Base-by-base conservation (phyloP, 1,140 invertebrate genomes). In the Planococcus citri region DNA sequence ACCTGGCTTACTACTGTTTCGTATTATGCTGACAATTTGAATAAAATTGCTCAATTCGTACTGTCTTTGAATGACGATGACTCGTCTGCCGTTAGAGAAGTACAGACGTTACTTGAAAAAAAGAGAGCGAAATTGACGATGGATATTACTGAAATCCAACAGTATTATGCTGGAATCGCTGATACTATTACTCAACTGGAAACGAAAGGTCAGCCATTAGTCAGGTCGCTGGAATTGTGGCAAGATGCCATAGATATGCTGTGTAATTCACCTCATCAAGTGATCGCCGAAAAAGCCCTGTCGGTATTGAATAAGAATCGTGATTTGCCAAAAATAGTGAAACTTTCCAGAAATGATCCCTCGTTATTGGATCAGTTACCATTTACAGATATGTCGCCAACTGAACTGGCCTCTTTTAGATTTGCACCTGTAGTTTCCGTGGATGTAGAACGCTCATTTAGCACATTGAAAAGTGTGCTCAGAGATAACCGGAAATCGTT, bases 1-100 rank as follows among this genome's bases (percentile, higher is more conserved):
- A 71, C 29, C 25, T 71, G 70, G 70, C 33, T 71, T 27, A 71
- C 64, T 14, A 17, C 67, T 1, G 38, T 24, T 38, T 24, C 27
- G 12, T 71, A 71, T 29, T 68, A 71, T 20, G 41, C 21, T 10
- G 51, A 58, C 0, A 12, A 69, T 60, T 58, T 57, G 60, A 64
- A 22, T 64, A 25, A 25, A 64, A 64, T 64, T 6, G 4, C 17
- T 25, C 4, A 4, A 8, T 64, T 24, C 20, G 22, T 64, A 25
- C 6, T 24, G 10, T 24, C 25, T 6, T 25, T 64, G 9, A 25
- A 64, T 17, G 14, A 3, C 8, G 60, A 25, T 3, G 22, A 25
- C 24, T 64, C 60, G 6, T 24, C 22, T 6, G 60, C 25, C 1
- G 22, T 64, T 25, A 64, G 24, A 64, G 17, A 22, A 27, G 60